Evolutionary conservation across 1,140 invertebrate genomes (phyloP).

Genomic region (Hormaphis cornu): DNA sequence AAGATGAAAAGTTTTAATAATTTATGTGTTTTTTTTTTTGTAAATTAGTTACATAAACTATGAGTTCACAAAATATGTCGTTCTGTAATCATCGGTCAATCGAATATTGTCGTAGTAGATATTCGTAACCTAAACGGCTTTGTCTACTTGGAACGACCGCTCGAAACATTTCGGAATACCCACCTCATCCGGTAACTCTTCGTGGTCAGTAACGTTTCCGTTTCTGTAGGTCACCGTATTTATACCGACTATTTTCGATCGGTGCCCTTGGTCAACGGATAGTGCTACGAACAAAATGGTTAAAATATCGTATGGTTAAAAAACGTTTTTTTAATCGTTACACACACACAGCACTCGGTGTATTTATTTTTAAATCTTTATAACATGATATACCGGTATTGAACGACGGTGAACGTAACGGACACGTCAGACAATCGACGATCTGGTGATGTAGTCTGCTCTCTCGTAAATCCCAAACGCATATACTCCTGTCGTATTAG

Average conservation of each 20-base stretch:
- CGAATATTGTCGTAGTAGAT: no score
- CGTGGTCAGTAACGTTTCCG: not conserved
- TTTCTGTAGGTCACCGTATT: not conserved
- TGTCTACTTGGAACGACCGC: no score
- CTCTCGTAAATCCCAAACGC: conserved; percentile 19
- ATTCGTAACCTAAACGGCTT: no score
- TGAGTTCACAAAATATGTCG: no score
- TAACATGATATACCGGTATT: not conserved
- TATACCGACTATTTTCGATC: not conserved
- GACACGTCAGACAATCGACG: not conserved
- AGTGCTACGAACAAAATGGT: not conserved
- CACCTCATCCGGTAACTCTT: not conserved
- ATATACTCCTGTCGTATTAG: not conserved
- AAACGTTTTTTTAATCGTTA: no score
- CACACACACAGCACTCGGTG: no score
- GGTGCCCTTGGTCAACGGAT: not conserved
- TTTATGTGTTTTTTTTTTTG: no score
- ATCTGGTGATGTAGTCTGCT: not conserved
- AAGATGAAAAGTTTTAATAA: no score
- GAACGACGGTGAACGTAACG: not conserved
- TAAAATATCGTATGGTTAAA: not conserved
- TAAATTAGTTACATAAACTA: no score
- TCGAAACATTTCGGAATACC: not conserved
- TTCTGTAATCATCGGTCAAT: no score
- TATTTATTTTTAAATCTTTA: not conserved